Evolutionary conservation across 2,113 vertebrate genomes (phyloP).

Genomic region (Porphyrio hochstetteri): DNA sequence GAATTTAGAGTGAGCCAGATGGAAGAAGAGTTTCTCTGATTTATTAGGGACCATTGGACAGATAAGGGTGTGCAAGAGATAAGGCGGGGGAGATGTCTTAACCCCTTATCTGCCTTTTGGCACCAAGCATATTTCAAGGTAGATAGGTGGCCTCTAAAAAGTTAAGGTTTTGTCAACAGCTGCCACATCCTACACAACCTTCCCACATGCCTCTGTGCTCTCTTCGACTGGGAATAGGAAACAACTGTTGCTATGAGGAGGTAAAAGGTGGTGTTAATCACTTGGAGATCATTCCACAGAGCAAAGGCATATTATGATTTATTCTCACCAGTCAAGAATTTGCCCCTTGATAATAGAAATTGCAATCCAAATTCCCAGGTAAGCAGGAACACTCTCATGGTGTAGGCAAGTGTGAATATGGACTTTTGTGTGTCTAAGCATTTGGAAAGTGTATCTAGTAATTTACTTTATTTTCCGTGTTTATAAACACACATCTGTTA

Average conservation of each 20-base stretch:
- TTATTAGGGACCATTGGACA: slow-evolving; percentile 49
- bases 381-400: background rate
- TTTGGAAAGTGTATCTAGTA: slow-evolving; percentile 25
- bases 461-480: background rate
- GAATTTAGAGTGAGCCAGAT: slow-evolving; percentile 64
- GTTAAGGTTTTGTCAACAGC: slow-evolving; percentile 47
- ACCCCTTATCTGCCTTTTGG: slow-evolving; percentile 44
- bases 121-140: slow-evolving; percentile 66
- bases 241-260: slow-evolving; percentile 21
- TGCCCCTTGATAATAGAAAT: background rate
- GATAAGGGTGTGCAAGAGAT: slow-evolving; percentile 48
- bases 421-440: background rate
- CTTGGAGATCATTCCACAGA: background rate
- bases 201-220: background rate
- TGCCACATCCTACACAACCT: slow-evolving; percentile 14
- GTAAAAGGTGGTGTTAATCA: slow-evolving; percentile 42
- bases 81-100: slow-evolving; percentile 57
- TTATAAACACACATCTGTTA: slow-evolving; percentile 35
- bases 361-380: slow-evolving; percentile 4
- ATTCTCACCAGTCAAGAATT: slow-evolving; percentile 25
- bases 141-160: slow-evolving; percentile 12
- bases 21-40: slow-evolving; percentile 69
- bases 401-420: background rate
- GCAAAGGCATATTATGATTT: background rate
- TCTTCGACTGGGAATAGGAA: background rate